Evolutionary conservation across 1,140 invertebrate genomes (phyloP), one percentile per base, ranked within the genome.

Genomic region (Drosophila equinoxialis): DNA sequence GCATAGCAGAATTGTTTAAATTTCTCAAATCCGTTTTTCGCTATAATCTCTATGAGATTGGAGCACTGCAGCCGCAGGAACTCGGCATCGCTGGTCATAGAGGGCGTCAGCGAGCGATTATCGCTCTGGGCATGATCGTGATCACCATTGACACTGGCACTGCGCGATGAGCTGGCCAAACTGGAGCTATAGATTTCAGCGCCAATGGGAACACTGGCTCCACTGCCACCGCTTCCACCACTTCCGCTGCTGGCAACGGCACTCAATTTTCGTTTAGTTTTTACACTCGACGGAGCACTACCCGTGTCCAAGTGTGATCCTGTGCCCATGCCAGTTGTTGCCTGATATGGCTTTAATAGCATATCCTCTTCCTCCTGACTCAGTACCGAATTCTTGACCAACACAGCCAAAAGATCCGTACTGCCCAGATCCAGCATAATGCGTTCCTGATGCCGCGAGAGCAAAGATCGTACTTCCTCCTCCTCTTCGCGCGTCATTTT

Each of bases 1-100:
- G 93, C 93, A 71, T 93, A 93, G 68, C 93, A 94, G 72, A 94
- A 93, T 78, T 94, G 93, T 60, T 93, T 92, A 75, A 94, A 94
- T 63, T 93, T 93, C 70, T 93, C 92, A 61, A 94, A 93, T 35
- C 93, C 93, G 75, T 92, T 94, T 57, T 93, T 92, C 42, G 93
- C 92, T 42, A 94, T 93, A 37, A 94, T 92, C 65, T 93, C 93
- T 64, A 93, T 93, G 71, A 94, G 92, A 42, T 93, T 87, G 33
- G 80, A 60, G 72, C 91, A 92, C 57, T 92, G 91, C 26, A 79
- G 23, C 5, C 90, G 75, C 33, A 87, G 54, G 48, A 91, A 81
- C 63, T 91, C 90, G n/a, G 84, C 90, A 57, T 91, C 90, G 23
- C 72, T 74, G 13, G 79, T 75, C n/a, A 84, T 74, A 59, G 90